Evolutionary conservation across 2,797 vertebrate species (phyloP).

Genomic region (Zenarchopterus dispar): DNA sequence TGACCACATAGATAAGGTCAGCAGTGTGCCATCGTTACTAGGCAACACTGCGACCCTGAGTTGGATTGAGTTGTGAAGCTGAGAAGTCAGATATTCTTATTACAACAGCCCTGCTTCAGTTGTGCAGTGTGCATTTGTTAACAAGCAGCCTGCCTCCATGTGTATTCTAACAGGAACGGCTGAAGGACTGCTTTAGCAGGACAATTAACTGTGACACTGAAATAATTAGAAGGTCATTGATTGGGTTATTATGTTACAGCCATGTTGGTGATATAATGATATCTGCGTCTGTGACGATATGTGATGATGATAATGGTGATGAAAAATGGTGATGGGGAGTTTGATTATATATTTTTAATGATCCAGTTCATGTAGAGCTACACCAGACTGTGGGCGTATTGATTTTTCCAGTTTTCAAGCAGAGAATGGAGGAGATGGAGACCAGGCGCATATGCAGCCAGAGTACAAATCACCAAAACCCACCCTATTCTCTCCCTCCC

Average conservation of each 20-base stretch:
- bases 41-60: constrained; percentile 86
- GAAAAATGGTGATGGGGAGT: constrained; percentile 56
- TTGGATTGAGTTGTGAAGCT: constrained; percentile 85
- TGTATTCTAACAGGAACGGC: constrained; percentile 54
- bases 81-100: constrained; percentile 84
- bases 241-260: constrained; percentile 67
- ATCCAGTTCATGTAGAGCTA: constrained; percentile 71
- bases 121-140: constrained; percentile 71
- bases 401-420: constrained; percentile 77
- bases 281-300: constrained; percentile 21
- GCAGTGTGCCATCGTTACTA: constrained; percentile 87
- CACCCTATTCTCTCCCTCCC: constrained; percentile 54
- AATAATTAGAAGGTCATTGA: constrained; percentile 75
- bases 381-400: constrained; percentile 71
- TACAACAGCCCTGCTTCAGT: constrained; percentile 63
- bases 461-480: constrained; percentile 71
- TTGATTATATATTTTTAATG: constrained; percentile 79
- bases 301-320: constrained; percentile 59
- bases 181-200: constrained; percentile 62
- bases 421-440: constrained; percentile 71
- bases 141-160: constrained; percentile 62
- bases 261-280: constrained; percentile 44
- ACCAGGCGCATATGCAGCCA: constrained; percentile 67
- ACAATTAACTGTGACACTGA: constrained; percentile 66
- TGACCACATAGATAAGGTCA: constrained; percentile 89